Base-by-base conservation (phyloP, 1,140 invertebrate species). In the Leptinotarsa defecta region DNA sequence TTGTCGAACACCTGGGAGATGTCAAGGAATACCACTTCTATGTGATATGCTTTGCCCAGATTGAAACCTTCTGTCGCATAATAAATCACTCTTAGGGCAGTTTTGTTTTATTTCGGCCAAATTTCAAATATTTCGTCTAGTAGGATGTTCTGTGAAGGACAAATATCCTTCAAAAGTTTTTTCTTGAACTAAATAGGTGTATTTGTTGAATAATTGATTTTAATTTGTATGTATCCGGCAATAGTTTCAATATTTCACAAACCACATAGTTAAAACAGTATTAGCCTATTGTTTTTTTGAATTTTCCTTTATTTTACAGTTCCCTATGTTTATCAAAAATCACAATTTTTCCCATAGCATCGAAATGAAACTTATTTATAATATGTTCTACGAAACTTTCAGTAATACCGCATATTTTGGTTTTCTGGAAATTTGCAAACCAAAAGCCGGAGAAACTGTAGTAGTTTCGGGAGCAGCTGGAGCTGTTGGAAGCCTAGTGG, bases 401-500 rank as follows among this genome's bases (percentile, higher is more conserved):
- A 78, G 77, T n/a, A 72, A 48, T 71, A 92, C 91, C 4, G 91
- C 92, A 2, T 93, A 92, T 81, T 93, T 93, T 83, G 92, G 92
- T 0, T 87, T 93, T 15, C 79, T 90, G n/a, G 88, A 92, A 76
- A 84, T 92, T 24, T 92, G 91, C 74, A 80, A 91, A 27, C 92
- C 92, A 2, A 90, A 92, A 84, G 67, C 84, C 15, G 91, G 91
- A 27, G 91, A 94, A 79, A 90, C 88, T 3, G 87, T 94, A 1
- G 89, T 93, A 3, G 88, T 94, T 3, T 89, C 87, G n/a, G 88
- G 88, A 22, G 91, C 91, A n/a, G 91, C 89, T 22, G 91, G 92
- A 20, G 92, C 92, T 43, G 91, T 94, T n/a, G 93, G 93, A 4
- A 90, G 87, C 76, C 86, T 91, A 57, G 92, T 93, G 4, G 92